A percentile compares a stretch with the other conserved stretches of the same genome.
phyloP scores from a whole-genome alignment of 2,113 vertebrate species.

The Toxotes chatareus region DNA sequence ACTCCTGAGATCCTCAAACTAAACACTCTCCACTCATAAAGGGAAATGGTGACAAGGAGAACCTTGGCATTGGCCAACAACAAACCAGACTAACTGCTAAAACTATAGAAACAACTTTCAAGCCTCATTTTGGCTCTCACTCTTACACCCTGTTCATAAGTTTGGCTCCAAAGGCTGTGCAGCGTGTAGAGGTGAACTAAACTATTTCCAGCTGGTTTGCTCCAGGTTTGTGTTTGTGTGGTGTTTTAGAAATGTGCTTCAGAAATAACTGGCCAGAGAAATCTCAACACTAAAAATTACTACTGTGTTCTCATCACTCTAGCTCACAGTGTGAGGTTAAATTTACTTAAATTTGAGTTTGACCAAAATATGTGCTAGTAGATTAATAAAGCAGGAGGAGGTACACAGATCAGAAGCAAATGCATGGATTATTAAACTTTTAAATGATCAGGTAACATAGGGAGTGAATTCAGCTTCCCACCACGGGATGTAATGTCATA shows the following conservation, averaged over 20 bases:
- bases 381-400: constrained; percentile 21
- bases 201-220: not conserved
- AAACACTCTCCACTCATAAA: not conserved
- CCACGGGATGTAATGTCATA: constrained; percentile 12
- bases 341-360: constrained; percentile 14
- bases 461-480: not conserved
- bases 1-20: not conserved
- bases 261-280: not conserved
- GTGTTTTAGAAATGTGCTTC: not conserved
- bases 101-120: not conserved
- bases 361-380: not conserved
- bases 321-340: not conserved
- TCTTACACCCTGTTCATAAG: not conserved
- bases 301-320: not conserved
- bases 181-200: not conserved
- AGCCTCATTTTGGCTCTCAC: not conserved
- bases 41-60: not conserved
- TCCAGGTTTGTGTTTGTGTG: no score
- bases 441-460: constrained; percentile 11
- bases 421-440: constrained; percentile 35
- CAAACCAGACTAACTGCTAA: not conserved
- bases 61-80: not conserved
- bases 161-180: no score
- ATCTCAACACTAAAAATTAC: not conserved
- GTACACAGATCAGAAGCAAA: constrained; percentile 3